phyloP scores from a whole-genome alignment of 2,888 invertebrate species.

The Pycnomerus fuliginosus region DNA sequence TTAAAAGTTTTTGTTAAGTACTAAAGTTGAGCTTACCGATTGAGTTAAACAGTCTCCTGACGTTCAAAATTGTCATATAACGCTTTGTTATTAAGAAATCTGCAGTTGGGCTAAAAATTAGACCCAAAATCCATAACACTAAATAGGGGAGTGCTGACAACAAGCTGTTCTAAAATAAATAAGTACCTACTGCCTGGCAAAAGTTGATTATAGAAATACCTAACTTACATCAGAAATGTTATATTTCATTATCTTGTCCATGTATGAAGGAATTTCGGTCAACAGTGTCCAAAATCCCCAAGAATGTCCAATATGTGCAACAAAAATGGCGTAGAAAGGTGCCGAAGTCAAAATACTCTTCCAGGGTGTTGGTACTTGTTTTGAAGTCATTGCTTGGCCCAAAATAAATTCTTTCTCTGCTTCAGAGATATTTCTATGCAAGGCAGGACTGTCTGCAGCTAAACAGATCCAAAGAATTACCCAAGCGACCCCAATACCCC shows the following conservation, averaged over 20 bases:
- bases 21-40: no score
- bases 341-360: constrained; percentile 67
- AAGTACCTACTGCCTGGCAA: neutral
- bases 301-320: constrained; percentile 72
- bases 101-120: no score
- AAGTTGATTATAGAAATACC: neutral
- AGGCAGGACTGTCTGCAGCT: constrained; percentile 6
- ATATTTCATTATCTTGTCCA: constrained; percentile 69
- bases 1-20: no score
- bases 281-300: constrained; percentile 86
- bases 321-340: constrained; percentile 72
- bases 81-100: no score
- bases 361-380: constrained; percentile 68
- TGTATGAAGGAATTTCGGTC: constrained; percentile 79
- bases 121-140: no score
- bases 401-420: constrained; percentile 5
- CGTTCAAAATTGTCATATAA: no score
- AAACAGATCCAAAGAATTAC: constrained; percentile 4
- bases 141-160: constrained; percentile 73
- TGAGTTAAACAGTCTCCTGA: no score
- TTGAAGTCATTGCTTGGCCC: no score
- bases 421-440: constrained; percentile 10
- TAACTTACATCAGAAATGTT: constrained; percentile 66
- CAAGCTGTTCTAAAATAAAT: constrained; percentile 61
- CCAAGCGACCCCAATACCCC: constrained; percentile 5